Conservation (phyloP, 2,797 vertebrate species). For the Acanthurus tractus region DNA sequence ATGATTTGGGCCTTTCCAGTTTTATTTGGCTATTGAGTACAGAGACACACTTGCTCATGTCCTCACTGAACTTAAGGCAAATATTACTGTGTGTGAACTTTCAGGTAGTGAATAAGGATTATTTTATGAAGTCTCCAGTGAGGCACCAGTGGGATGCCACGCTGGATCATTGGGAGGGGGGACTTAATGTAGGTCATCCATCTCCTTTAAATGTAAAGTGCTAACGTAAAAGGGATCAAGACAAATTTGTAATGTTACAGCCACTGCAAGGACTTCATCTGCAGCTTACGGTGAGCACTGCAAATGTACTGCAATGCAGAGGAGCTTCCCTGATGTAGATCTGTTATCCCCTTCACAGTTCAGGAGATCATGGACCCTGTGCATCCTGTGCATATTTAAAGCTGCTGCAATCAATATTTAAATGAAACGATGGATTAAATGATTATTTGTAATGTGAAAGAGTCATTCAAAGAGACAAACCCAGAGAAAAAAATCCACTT, state of each 20-base stretch:
- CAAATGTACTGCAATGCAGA: constrained; percentile 38
- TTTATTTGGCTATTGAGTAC: constrained; percentile 85
- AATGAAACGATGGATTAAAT: background rate
- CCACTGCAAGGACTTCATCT: constrained; percentile 28
- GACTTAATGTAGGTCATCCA: constrained; percentile 62
- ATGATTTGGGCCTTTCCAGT: constrained; percentile 83
- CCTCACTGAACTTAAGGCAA: constrained; percentile 79
- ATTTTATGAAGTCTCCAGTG: constrained; percentile 53
- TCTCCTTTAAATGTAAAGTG: constrained; percentile 60
- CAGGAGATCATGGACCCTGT: constrained; percentile 36
- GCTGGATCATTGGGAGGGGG: constrained; percentile 65
- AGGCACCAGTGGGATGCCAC: constrained; percentile 56
- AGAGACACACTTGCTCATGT: constrained; percentile 80
- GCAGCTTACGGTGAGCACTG: constrained; percentile 41
- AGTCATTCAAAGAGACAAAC: background rate
- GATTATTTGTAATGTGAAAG: background rate
- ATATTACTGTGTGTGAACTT: constrained; percentile 77
- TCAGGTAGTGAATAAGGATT: constrained; percentile 64
- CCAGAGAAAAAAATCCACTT: background rate
- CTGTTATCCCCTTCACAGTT: constrained; percentile 32
- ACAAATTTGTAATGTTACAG: constrained; percentile 50
- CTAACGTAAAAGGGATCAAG: constrained; percentile 57
- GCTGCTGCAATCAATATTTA: constrained; percentile 1
- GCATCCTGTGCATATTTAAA: constrained; percentile 20
- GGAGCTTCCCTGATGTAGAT: constrained; percentile 39